Evolutionary conservation across 2,113 vertebrate genomes (phyloP).

Genomic region (Sinosuthora webbiana): DNA sequence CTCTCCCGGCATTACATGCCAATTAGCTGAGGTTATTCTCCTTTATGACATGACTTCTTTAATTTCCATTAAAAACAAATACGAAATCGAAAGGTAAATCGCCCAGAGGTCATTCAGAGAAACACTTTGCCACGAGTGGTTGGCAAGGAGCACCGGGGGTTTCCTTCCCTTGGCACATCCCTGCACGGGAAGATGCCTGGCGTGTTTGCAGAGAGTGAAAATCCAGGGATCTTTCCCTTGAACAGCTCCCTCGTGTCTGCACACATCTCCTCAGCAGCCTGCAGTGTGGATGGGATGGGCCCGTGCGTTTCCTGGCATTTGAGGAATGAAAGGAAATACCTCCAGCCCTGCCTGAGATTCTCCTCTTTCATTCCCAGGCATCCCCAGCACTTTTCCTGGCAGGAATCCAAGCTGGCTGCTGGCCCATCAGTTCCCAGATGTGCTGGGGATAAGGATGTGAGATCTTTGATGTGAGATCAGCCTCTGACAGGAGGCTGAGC

Average conservation of each 20-base stretch:
- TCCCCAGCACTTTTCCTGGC: too few species aligned
- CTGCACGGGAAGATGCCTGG: neutral
- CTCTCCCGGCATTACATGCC: neutral
- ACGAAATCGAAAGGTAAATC: neutral
- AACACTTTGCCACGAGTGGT: neutral
- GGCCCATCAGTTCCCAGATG: neutral
- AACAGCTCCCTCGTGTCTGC: neutral
- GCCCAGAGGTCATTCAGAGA: neutral
- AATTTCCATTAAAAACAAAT: neutral
- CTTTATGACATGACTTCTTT: neutral
- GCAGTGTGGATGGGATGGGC: neutral
- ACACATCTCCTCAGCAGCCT: neutral
- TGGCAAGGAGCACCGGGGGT: neutral
- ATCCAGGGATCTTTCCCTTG: neutral
- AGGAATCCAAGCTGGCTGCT: rapidly evolving
- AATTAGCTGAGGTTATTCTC: neutral
- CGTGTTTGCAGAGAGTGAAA: neutral
- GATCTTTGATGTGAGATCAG: neutral
- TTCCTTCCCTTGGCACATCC: neutral
- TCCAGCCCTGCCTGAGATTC: neutral
- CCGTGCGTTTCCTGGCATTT: neutral
- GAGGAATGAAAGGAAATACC: neutral
- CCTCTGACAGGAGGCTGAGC: neutral
- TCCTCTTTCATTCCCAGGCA: neutral
- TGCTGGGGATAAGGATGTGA: neutral